Conservation (phyloP, 2,113 vertebrate genomes). For the Gallinago media region DNA sequence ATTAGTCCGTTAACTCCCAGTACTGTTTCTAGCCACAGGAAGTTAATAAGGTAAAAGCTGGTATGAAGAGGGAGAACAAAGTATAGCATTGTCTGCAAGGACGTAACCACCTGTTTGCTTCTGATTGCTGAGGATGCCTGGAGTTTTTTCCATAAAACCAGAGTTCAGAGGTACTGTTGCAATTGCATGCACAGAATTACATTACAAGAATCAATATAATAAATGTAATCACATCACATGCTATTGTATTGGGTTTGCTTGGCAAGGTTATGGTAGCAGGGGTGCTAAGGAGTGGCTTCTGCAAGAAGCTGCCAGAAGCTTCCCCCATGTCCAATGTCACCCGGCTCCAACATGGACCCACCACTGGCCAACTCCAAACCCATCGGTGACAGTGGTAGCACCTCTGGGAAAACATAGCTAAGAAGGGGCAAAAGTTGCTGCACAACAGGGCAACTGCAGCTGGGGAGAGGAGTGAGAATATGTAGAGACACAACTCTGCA, state of each 20-base stretch:
- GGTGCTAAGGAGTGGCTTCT: neutral
- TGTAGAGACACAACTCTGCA: neutral
- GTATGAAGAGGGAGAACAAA: neutral
- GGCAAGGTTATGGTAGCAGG: neutral
- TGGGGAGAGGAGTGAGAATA: neutral
- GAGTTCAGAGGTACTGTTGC: neutral
- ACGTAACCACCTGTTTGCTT: accelerated
- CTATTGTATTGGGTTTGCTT: neutral
- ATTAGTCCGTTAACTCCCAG: neutral
- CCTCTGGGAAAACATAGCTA: neutral
- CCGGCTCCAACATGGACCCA: neutral
- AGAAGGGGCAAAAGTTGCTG: neutral
- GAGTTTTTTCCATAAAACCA: neutral
- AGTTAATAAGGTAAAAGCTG: neutral
- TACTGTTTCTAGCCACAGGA: neutral
- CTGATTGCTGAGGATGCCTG: neutral
- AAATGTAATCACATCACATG: neutral
- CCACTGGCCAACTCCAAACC: neutral
- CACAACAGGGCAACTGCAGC: neutral
- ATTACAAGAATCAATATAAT: neutral
- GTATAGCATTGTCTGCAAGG: neutral
- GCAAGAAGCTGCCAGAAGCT: neutral
- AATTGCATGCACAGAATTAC: neutral
- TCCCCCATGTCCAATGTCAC: neutral
- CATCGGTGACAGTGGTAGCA: neutral